These are phyloP conservation scores for Lithophane semibrunnea DNA, from an alignment of 2,888 invertebrate species.

Conservation along the genomic window DNA sequence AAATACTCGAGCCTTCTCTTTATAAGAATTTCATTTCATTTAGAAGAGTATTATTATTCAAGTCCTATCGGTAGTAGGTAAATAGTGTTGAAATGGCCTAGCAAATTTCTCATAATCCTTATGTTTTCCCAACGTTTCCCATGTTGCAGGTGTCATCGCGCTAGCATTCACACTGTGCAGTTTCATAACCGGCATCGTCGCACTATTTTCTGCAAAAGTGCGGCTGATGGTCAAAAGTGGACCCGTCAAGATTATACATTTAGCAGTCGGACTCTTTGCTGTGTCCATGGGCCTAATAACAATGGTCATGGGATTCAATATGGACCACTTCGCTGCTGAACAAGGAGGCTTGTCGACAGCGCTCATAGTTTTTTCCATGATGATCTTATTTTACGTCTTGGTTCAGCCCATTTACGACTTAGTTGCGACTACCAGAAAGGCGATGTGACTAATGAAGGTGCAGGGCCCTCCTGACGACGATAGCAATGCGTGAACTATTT, in stretches of 20 bases:
- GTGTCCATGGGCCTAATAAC: conserved; percentile 88
- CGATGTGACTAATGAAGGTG: conserved; percentile 80
- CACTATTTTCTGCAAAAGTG: conserved; percentile 88
- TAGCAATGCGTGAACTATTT: conserved; percentile 73
- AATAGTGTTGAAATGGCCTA: background rate
- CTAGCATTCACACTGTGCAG: conserved; percentile 85
- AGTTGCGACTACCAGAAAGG: conserved; percentile 78
- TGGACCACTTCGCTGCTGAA: conserved; percentile 77
- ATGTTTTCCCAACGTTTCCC: background rate
- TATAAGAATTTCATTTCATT: background rate
- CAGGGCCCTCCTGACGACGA: conserved; percentile 77
- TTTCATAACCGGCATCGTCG: conserved; percentile 86
- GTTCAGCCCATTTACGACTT: conserved; percentile 84
- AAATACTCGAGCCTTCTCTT: background rate
- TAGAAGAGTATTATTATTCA: background rate
- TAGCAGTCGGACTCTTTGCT: conserved; percentile 88
- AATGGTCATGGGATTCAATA: conserved; percentile 84
- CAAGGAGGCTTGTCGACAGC: conserved; percentile 80
- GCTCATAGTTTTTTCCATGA: conserved; percentile 80
- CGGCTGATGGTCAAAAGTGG: conserved; percentile 86
- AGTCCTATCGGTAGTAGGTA: background rate
- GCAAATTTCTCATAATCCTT: background rate
- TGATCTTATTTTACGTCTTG: conserved; percentile 79
- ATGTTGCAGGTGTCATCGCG: conserved; percentile 87
- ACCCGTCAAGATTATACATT: conserved; percentile 87